Base-by-base conservation (phyloP, 1,140 invertebrate species). In the Ceratina japonica region DNA sequence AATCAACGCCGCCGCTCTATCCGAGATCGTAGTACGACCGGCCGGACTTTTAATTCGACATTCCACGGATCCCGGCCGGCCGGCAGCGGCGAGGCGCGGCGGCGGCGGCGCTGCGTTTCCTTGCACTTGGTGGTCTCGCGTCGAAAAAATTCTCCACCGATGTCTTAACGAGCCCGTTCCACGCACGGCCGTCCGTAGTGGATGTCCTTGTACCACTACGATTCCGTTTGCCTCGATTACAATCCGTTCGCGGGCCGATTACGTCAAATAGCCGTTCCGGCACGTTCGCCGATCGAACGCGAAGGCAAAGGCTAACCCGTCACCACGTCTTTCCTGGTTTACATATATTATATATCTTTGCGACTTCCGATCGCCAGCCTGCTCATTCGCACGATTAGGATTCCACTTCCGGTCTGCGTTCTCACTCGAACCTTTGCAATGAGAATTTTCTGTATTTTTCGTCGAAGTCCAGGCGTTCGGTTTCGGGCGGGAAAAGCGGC, bases 1-100 rank as follows among this genome's bases (percentile, higher is more conserved):
- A 82, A 86, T 10, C 81, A 87, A 83, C 81, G 24, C 18, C 1
- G 27, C 27, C 62, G 63, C 79, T 58, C 75, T 78, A 73, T 81
- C 52, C 65, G 64, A 75, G 69, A 87, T 82, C 79, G 65, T 72
- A 85, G 78, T n/a, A 79, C 68, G 61, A 44, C 68, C 52, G 73
- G 27, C 75, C 58, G 74, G 82, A 80, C 79, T 64, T 87, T 83
- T 75, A 83, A 86, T 87, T 89, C 87, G 70, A 87, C 87, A 90
- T 89, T 89, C 89, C 85, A 85, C 59, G 66, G 76, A 87, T 88
- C 87, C 84, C 74, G 27, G 27, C n/a, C n/a, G n/a, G n/a, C 61
- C 58, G 22, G 20, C 18, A 7, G 16, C 31, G 15, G 8, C 1
- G 27, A 31, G 27, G 27, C 27, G 16, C 31, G 15, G 8, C 58